Conservation (phyloP, 1,140 invertebrate genomes). For the Bombyx mandarina region DNA sequence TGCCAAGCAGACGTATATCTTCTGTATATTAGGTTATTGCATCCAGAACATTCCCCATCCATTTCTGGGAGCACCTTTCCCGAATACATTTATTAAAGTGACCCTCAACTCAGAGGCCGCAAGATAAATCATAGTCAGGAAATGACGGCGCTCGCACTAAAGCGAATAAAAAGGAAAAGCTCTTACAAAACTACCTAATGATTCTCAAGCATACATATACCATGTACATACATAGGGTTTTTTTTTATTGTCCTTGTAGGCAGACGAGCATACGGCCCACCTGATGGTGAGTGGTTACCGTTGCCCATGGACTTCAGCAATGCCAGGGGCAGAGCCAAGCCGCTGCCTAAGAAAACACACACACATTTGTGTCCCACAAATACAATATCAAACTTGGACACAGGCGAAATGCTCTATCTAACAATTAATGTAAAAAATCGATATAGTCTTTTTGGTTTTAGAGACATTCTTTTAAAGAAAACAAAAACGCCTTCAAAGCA, state of each 20-base stretch:
- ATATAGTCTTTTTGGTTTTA: too few species aligned
- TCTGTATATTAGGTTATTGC: constrained; percentile 50
- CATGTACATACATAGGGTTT: background rate
- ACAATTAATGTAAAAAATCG: too few species aligned
- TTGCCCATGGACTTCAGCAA: too few species aligned
- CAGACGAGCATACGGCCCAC: too few species aligned
- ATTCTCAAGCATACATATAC: constrained; percentile 4
- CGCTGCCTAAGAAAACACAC: background rate
- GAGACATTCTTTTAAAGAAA: too few species aligned
- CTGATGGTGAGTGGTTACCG: too few species aligned
- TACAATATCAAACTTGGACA: too few species aligned
- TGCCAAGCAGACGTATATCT: constrained; percentile 24
- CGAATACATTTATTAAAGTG: constrained; percentile 67
- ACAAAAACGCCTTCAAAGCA: too few species aligned
- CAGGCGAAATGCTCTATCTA: too few species aligned
- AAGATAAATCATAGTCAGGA: constrained; percentile 67
- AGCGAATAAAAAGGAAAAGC: constrained; percentile 50
- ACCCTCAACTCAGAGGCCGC: constrained; percentile 51
- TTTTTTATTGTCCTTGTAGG: too few species aligned
- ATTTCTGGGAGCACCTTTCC: constrained; percentile 52
- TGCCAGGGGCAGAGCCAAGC: too few species aligned
- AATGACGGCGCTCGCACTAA: constrained; percentile 51
- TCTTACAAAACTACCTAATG: constrained; percentile 11
- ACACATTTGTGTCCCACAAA: background rate
- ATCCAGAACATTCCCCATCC: constrained; percentile 43